Conservation (phyloP, 1,140 invertebrate genomes). For the Drosophila lowei region DNA sequence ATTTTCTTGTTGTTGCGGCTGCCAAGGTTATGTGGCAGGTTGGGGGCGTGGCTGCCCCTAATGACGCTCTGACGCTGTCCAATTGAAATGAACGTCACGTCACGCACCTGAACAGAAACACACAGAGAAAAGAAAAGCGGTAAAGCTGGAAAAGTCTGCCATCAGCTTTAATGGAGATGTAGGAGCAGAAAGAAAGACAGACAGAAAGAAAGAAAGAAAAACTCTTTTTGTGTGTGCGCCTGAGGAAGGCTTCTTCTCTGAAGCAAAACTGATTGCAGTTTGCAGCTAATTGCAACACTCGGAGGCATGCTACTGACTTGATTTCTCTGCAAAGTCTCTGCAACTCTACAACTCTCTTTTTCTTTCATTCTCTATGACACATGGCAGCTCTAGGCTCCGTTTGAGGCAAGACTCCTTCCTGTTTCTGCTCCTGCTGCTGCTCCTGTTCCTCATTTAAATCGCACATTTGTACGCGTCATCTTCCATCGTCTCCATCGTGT, state of each 20-base stretch:
- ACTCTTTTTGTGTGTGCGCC: constrained; percentile 9
- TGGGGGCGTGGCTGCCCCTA: constrained; percentile 44
- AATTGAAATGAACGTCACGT: constrained; percentile 58
- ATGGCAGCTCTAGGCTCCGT: constrained; percentile 44
- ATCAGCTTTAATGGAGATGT: constrained; percentile 45
- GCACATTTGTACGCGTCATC: constrained; percentile 75
- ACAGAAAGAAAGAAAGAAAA: constrained; percentile 31
- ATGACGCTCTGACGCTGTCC: constrained; percentile 48
- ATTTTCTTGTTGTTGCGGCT: constrained; percentile 36
- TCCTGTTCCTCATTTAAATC: constrained; percentile 71
- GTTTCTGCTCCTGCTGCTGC: constrained; percentile 1
- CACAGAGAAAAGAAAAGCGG: constrained; percentile 38
- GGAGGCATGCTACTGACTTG: constrained; percentile 59
- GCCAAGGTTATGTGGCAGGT: constrained; percentile 35
- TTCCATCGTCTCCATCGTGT: constrained; percentile 31
- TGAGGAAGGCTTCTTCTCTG: constrained; percentile 30
- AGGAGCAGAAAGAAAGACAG: constrained; percentile 6
- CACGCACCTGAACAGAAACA: constrained; percentile 52
- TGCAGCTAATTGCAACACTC: constrained; percentile 61
- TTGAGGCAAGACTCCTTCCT: too few relatives aligned
- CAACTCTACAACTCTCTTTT: constrained; percentile 16
- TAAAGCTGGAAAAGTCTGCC: constrained; percentile 45
- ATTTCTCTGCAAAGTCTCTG: constrained; percentile 32
- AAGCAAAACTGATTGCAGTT: constrained; percentile 62
- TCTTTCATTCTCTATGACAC: constrained; percentile 31